phyloP scores from a whole-genome alignment of 2,888 invertebrate species.

The Heliconius sara region DNA sequence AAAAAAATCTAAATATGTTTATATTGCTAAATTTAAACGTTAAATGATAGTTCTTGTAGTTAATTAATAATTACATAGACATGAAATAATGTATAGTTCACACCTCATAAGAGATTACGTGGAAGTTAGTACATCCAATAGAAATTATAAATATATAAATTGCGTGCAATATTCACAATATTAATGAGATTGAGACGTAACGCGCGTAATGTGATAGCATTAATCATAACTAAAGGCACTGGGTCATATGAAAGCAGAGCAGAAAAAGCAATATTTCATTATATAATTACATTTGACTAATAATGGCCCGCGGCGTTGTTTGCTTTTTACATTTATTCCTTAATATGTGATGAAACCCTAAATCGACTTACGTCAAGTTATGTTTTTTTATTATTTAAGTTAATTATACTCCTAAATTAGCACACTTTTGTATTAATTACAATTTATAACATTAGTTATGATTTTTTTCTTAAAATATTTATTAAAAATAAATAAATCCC shows the following conservation, averaged over 20 bases:
- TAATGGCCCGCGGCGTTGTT: conserved; percentile 25
- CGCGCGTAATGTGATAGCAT: conserved; percentile 38
- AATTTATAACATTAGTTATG: too few species aligned
- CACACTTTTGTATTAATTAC: background rate
- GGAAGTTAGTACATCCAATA: conserved; percentile 22
- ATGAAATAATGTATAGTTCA: background rate
- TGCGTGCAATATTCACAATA: conserved; percentile 42
- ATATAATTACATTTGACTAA: conserved; percentile 38
- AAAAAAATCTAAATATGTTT: background rate
- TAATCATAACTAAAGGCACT: conserved; percentile 44
- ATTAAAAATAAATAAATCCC: too few species aligned
- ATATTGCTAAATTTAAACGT: background rate
- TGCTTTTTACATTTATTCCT: background rate
- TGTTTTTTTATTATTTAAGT: background rate
- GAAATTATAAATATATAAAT: conserved; percentile 35
- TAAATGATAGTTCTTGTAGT: background rate
- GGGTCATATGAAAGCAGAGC: conserved; percentile 42
- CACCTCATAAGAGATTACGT: conserved; percentile 17
- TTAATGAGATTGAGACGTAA: conserved; percentile 46
- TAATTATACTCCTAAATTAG: background rate
- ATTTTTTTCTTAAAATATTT: too few species aligned
- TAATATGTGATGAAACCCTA: background rate
- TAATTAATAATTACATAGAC: background rate
- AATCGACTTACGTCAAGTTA: background rate
- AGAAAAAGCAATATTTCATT: conserved; percentile 38